Base-by-base conservation (phyloP, 2,113 vertebrate species). In the Chascanopsetta lugubris region DNA sequence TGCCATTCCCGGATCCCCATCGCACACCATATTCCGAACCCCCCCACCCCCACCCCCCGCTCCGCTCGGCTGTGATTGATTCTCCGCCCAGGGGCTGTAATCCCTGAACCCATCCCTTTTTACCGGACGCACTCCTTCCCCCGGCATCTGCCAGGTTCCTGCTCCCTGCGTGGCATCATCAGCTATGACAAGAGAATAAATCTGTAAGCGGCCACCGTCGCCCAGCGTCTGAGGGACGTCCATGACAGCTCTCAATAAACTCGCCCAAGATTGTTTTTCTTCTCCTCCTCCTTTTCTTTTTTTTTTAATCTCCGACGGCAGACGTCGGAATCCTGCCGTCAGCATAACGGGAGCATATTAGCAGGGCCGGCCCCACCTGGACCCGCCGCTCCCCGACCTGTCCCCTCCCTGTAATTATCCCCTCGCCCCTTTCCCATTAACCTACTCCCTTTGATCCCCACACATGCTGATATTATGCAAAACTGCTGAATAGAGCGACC, bases 401-500 rank as follows among this genome's bases (percentile, higher is more conserved):
- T 90, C 89, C 92, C 88, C 91, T 91, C 90, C 86, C 92, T 88
- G 78, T 94, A 94, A 94, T 92, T 93, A 93, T 92, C 90, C 84
- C 90, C 80, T 86, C 85, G 83, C 87, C 84, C 88, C 83, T 90
- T 93, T 89, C 90, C 88, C 82, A 90, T 93, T 93, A 94, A 94
- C 93, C 91, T 93, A 87, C 90, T 94, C 77, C 84, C 91, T 95
- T 95, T 95, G 94, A 94, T 95, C 93, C 94, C 84, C 18, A 50
- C 69, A 51, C 87, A 85, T 93, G 90, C 84, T 87, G 88, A 95
- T 93, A 87, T 92, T 93, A 94, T 92, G 91, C 90, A 95, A 95
- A 95, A 92, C 91, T 89, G 94, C 87, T 79, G 90, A 94, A 80
- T 91, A 91, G 75, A 92, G 66, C 85, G 77, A 81, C 83, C 85